Percentiles rank a stretch among this genome's conserved stretches.
Evolutionary conservation across 2,797 vertebrate genomes (phyloP).

Genomic region (Arnoldichthys spilopterus): DNA sequence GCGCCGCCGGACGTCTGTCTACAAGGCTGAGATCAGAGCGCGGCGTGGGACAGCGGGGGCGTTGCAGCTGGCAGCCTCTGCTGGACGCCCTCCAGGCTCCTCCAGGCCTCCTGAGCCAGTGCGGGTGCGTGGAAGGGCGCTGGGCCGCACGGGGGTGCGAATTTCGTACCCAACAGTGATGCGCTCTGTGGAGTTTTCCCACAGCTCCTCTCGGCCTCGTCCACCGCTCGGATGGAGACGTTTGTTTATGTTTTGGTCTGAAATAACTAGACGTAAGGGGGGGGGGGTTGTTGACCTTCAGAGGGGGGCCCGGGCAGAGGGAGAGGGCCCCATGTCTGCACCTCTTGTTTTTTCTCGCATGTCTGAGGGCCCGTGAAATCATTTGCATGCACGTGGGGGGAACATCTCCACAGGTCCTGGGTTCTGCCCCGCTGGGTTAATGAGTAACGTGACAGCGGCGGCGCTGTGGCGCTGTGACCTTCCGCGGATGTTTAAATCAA

Average conservation of each 20-base stretch:
- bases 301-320: background rate
- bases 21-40: conserved; percentile 48
- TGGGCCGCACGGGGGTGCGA: conserved; percentile 43
- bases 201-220: conserved; percentile 38
- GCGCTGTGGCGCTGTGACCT: background rate
- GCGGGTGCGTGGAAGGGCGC: conserved; percentile 36
- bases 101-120: conserved; percentile 59
- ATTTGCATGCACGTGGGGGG: background rate
- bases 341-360: background rate
- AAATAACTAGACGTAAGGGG: conserved; percentile 4
- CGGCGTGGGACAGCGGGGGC: conserved; percentile 27
- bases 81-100: conserved; percentile 51
- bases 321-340: background rate
- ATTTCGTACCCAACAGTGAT: conserved; percentile 49
- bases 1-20: conserved; percentile 48
- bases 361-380: conserved; percentile 30
- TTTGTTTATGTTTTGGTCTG: conserved; percentile 37
- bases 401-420: background rate
- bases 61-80: conserved; percentile 47
- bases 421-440: conserved; percentile 15
- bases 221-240: conserved; percentile 21
- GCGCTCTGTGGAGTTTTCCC: conserved; percentile 40
- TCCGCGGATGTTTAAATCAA: conserved; percentile 7
- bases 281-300: background rate
- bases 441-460: conserved; percentile 16